Percentiles rank a stretch among this genome's conserved stretches.
Conservation (phyloP, 2,797 vertebrate genomes). For the Lateolabrax maculatus region DNA sequence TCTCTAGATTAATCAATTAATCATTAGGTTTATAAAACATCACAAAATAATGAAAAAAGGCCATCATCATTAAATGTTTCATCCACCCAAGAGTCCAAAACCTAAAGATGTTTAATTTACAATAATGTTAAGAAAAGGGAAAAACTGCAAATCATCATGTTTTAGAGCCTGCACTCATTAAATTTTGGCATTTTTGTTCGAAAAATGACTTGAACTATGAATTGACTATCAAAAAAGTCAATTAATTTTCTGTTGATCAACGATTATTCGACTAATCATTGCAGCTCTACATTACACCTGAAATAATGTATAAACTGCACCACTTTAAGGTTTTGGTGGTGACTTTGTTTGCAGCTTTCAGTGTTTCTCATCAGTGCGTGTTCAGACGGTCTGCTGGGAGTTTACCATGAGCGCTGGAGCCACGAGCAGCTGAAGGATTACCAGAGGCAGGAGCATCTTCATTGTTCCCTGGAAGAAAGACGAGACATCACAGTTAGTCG, state of each 20-base stretch:
- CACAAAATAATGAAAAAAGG: neutral
- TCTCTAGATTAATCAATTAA: neutral
- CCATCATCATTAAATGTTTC: neutral
- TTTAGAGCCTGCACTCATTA: neutral
- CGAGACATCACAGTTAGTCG: slow-evolving; percentile 49
- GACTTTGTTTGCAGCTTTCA: neutral
- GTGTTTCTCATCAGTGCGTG: neutral
- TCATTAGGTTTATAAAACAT: neutral
- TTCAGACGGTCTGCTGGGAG: slow-evolving; percentile 7
- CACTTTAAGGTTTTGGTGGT: neutral
- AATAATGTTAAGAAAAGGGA: neutral
- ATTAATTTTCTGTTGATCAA: neutral
- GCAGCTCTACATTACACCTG: neutral
- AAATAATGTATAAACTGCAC: neutral
- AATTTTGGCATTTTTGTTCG: neutral
- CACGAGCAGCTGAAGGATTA: slow-evolving; percentile 80
- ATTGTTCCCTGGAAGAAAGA: slow-evolving; percentile 52
- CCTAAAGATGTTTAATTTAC: neutral
- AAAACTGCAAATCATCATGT: neutral
- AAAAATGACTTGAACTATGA: neutral
- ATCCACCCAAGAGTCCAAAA: neutral
- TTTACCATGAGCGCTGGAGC: slow-evolving; percentile 80
- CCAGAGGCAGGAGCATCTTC: slow-evolving; percentile 75
- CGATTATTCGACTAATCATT: neutral
- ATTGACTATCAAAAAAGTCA: neutral